Evolutionary conservation across 2,888 invertebrate genomes (phyloP), one percentile per base, ranked within the genome.

Genomic region (Cataglyphis albicans): DNA sequence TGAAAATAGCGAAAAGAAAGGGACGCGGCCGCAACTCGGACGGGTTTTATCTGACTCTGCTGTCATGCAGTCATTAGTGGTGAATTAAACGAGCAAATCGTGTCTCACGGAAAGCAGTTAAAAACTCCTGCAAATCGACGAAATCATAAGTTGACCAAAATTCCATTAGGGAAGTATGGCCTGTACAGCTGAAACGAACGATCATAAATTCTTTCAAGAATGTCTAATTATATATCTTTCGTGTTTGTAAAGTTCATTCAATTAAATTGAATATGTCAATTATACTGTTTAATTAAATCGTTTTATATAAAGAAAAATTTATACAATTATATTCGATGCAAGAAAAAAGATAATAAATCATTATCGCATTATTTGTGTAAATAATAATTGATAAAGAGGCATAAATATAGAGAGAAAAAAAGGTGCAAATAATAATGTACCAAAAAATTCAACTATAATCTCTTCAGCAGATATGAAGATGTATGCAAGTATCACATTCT

Each of bases 1-100:
- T 48, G 52, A 59, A 74, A 84, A 87, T 85, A 85, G 75, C 55
- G 68, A 52, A 68, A 63, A 68, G 52, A 80, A 67, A 80, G 55
- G 70, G 64, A 75, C 57, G 21, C 67, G 55, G 21, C 55, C 15
- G 68, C 70, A 70, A 81, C 55, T 75, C 75, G 44, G 55, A 75
- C 78, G 12, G 59, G 44, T 61, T 68, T 59, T 44, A 25, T 35
- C 32, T 25, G 59, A 44, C 1, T 32, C 32, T 41, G 59, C 12
- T 44, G n/a, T 65, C 35, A n/a, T 7, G 59, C 9, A 80, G 59
- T 80, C 38, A 57, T 80, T 80, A 80, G 70, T 9, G 59, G 25
- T n/a, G 25, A 80, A 68, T 70, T 80, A 80, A 80, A 80, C 59
- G 44, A 12, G 18, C 44, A 59, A 80, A 70, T 44, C 59, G 44